These are phyloP conservation scores for Danio aesculapii DNA, from an alignment of 2,797 vertebrate species.

Conservation along the genomic window DNA sequence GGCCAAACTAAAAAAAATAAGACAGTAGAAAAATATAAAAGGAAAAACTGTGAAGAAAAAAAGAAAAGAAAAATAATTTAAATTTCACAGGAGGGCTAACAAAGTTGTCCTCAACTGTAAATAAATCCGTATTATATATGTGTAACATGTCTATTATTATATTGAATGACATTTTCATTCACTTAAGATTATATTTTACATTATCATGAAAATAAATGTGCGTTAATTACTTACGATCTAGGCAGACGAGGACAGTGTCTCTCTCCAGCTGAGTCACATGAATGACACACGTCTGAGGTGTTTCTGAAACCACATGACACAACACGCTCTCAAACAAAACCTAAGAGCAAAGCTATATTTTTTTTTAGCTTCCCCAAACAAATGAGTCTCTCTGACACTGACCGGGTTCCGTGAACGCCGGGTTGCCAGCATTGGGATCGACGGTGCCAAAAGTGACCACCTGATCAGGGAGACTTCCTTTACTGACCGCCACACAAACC, in stretches of 20 bases:
- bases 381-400: slow-evolving; percentile 50
- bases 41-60: too few relatives aligned
- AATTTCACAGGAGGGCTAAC: too few relatives aligned
- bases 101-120: too few relatives aligned
- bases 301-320: slow-evolving; percentile 70
- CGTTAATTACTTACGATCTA: slow-evolving; percentile 84
- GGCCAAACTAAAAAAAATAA: background rate
- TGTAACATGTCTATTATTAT: too few relatives aligned
- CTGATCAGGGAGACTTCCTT: slow-evolving; percentile 86
- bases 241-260: slow-evolving; percentile 90
- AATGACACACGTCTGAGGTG: slow-evolving; percentile 85
- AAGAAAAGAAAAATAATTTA: background rate
- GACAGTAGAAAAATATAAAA: too few relatives aligned
- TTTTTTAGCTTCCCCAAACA: background rate
- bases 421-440: slow-evolving; percentile 88
- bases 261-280: slow-evolving; percentile 89
- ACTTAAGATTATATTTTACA: background rate
- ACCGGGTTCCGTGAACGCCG: slow-evolving; percentile 88
- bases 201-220: background rate
- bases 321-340: background rate
- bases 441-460: slow-evolving; percentile 90
- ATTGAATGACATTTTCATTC: too few relatives aligned
- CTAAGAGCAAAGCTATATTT: background rate
- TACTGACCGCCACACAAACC: slow-evolving; percentile 87
- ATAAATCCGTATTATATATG: too few relatives aligned